Conservation (phyloP, 2,888 invertebrate genomes). For the Tridacna gigas region DNA sequence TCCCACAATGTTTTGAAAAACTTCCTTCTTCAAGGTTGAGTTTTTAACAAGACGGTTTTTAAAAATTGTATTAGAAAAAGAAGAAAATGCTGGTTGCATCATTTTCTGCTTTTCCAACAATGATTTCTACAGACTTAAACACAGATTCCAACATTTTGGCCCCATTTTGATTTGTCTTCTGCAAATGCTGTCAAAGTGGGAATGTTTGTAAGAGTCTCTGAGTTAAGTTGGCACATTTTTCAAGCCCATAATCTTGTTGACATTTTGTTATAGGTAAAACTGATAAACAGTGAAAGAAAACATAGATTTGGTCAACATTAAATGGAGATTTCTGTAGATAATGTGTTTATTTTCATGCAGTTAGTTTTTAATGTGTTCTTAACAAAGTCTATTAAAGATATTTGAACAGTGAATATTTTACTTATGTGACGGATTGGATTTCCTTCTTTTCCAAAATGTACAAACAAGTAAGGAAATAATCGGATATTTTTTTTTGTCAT, state of each 20-base stretch:
- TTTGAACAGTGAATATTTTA: background rate
- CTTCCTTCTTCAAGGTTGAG: too few relatives aligned
- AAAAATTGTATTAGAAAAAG: too few relatives aligned
- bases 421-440: background rate
- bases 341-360: conserved; percentile 12
- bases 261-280: conserved; percentile 19
- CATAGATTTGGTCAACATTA: conserved; percentile 9
- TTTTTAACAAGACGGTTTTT: too few relatives aligned
- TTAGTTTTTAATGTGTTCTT: conserved; percentile 7
- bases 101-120: too few relatives aligned
- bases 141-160: too few relatives aligned
- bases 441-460: conserved; percentile 1
- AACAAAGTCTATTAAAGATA: conserved; percentile 1
- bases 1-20: too few relatives aligned
- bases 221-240: too few relatives aligned
- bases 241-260: background rate
- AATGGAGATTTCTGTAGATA: conserved; percentile 19
- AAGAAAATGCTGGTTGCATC: too few relatives aligned
- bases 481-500: background rate
- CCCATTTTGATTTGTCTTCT: too few relatives aligned
- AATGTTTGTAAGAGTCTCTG: too few relatives aligned
- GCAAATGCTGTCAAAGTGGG: too few relatives aligned
- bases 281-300: conserved; percentile 10
- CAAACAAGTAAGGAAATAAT: conserved; percentile 11
- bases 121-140: too few relatives aligned